These are phyloP conservation scores for Cuculus canorus DNA, from an alignment of 2,797 vertebrate genomes.

Conservation along the genomic window DNA sequence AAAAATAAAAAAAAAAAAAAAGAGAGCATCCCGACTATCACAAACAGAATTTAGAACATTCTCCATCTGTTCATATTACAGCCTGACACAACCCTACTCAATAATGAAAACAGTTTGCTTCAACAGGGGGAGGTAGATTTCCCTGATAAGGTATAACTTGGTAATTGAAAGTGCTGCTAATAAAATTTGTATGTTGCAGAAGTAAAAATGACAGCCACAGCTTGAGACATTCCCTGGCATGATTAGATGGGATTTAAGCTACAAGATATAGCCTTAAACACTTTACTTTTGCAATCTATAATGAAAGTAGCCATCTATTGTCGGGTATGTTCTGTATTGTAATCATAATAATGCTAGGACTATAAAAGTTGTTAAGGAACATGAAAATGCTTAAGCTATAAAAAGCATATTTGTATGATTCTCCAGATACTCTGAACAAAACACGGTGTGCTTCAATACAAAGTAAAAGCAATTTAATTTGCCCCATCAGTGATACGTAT, in stretches of 20 bases:
- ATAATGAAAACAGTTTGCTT: not conserved
- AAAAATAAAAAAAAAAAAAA: not conserved
- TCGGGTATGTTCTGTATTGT: not conserved
- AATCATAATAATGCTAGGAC: not conserved
- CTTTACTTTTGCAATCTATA: not conserved
- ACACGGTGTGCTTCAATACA: not conserved
- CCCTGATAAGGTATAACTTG: not conserved
- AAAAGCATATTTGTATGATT: not conserved
- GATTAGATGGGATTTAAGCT: conserved; percentile 72
- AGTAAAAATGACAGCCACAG: conserved; percentile 17
- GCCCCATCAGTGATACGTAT: not conserved
- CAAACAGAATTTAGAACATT: not conserved
- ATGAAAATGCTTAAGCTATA: not conserved
- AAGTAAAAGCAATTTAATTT: not conserved
- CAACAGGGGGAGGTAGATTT: not conserved
- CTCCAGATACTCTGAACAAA: not conserved
- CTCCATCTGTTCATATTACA: not conserved
- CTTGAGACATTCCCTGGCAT: conserved; percentile 60
- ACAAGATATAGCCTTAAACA: conserved; percentile 73
- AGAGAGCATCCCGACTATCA: not conserved
- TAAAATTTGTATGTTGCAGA: not conserved
- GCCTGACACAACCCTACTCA: not conserved
- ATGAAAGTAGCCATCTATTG: not conserved
- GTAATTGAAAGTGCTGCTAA: not conserved
- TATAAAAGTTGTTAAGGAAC: not conserved